phyloP scores from a whole-genome alignment of 2,888 invertebrate genomes.

The Argynnis bischoffii region DNA sequence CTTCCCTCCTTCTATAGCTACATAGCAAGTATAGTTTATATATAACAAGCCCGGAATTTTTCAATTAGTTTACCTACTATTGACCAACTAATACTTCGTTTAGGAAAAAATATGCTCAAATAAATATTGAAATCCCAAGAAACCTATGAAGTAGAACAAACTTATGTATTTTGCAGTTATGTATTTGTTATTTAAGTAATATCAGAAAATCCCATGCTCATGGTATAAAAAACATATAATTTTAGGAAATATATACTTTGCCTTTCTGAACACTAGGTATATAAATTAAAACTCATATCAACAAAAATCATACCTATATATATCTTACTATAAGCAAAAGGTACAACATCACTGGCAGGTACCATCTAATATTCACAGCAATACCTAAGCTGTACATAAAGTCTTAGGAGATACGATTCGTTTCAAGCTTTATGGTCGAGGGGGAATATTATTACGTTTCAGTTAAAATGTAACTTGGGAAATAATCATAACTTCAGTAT shows the following conservation, averaged over 20 bases:
- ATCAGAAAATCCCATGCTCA: not conserved
- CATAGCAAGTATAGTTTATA: constrained; percentile 5
- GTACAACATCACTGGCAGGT: not conserved
- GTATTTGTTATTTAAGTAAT: not conserved
- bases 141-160: no score
- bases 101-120: no score
- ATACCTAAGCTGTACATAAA: constrained; percentile 48
- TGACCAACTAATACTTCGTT: not conserved
- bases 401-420: constrained; percentile 41
- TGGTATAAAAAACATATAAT: not conserved
- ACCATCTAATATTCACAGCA: constrained; percentile 17
- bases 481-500: constrained; percentile 8
- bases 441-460: constrained; percentile 18
- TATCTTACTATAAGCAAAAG: not conserved
- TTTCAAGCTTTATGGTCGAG: constrained; percentile 41
- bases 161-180: no score
- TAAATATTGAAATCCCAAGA: no score
- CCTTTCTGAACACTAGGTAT: no score
- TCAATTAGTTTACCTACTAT: not conserved
- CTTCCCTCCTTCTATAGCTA: not conserved
- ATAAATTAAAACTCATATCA: not conserved
- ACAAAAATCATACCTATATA: not conserved
- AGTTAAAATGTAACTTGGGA: constrained; percentile 6
- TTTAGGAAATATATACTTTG: no score
- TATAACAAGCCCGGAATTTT: not conserved